Percentiles rank a stretch among this genome's conserved stretches.
phyloP scores from a whole-genome alignment of 2,888 invertebrate genomes.

The Sipha maydis region DNA sequence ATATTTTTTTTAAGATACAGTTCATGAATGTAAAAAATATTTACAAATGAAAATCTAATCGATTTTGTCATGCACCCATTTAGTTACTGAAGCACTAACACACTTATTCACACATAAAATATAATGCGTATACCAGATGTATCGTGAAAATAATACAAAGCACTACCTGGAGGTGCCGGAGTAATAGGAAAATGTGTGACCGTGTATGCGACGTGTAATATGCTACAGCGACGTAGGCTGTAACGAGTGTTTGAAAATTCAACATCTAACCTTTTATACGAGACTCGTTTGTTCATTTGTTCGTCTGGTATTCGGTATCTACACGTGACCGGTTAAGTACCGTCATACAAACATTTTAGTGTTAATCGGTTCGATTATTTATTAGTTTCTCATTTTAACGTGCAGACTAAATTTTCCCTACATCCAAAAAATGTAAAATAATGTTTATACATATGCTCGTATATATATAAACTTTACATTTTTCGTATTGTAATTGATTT shows the following conservation, averaged over 20 bases:
- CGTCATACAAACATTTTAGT: constrained; percentile 48
- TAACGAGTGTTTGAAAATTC: constrained; percentile 51
- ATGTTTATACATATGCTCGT: no score
- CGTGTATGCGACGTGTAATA: not conserved
- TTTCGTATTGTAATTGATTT: constrained; percentile 39
- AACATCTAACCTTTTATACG: constrained; percentile 43
- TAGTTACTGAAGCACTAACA: not conserved
- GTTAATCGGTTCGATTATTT: constrained; percentile 57
- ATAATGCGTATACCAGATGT: not conserved
- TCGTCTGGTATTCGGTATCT: constrained; percentile 26
- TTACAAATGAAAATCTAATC: not conserved
- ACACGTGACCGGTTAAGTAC: constrained; percentile 55
- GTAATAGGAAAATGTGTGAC: constrained; percentile 29
- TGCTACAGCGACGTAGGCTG: constrained; percentile 9
- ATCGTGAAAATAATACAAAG: constrained; percentile 1
- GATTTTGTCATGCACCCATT: not conserved
- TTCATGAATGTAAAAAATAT: not conserved
- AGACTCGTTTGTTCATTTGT: constrained; percentile 56
- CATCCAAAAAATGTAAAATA: not conserved
- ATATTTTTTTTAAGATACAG: not conserved
- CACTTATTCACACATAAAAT: not conserved
- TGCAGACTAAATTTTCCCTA: constrained; percentile 19
- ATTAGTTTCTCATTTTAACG: constrained; percentile 39
- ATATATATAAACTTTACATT: not conserved
- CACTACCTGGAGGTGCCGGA: not conserved